Evolutionary conservation across 2,113 vertebrate genomes (phyloP).

Genomic region (Malurus melanocephalus): DNA sequence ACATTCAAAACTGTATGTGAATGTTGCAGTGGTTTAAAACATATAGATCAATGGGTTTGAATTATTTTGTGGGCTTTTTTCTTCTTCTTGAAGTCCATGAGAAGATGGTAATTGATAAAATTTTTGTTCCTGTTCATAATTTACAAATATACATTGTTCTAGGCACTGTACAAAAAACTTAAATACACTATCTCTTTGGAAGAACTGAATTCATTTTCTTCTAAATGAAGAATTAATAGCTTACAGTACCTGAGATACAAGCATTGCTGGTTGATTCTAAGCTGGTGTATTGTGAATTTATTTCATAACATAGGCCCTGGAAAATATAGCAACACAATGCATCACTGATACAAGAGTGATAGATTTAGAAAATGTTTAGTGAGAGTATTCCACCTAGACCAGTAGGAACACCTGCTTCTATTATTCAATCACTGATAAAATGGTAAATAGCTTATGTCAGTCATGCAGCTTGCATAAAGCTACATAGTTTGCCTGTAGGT

Average conservation of each 20-base stretch:
- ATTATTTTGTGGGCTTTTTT: not conserved
- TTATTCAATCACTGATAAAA: conserved; percentile 74
- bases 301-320: conserved; percentile 47
- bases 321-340: conserved; percentile 59
- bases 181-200: not conserved
- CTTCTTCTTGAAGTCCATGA: not conserved
- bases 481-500: conserved; percentile 62
- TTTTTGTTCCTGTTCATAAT: not conserved
- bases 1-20: not conserved
- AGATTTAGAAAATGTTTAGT: conserved; percentile 70
- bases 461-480: conserved; percentile 63
- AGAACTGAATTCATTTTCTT: conserved; percentile 49
- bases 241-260: conserved; percentile 21
- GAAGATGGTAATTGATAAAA: not conserved
- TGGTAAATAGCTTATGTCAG: conserved; percentile 73
- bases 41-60: not conserved
- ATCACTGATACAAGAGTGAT: conserved; percentile 66
- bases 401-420: conserved; percentile 73
- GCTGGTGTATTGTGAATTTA: conserved; percentile 46
- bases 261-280: conserved; percentile 39
- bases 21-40: not conserved
- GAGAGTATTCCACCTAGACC: conserved; percentile 63
- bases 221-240: conserved; percentile 48
- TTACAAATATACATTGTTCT: not conserved
- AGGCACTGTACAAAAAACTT: not conserved